A percentile compares a stretch with the other conserved stretches of the same genome.
phyloP scores from a whole-genome alignment of 2,113 vertebrate genomes.

The Phainopepla nitens region DNA sequence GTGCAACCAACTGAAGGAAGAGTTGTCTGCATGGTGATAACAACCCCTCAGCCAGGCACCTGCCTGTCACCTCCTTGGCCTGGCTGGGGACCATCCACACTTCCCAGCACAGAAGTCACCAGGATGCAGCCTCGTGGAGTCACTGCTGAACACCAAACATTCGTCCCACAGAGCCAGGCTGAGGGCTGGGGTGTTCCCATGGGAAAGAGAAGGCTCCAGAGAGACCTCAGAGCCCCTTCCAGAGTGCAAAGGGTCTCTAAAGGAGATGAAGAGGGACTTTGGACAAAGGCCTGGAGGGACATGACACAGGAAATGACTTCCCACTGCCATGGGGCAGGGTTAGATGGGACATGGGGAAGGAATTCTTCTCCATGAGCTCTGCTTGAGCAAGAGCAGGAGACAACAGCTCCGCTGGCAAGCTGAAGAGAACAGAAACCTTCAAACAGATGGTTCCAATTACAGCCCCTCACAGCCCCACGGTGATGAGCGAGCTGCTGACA shows the following conservation, averaged over 20 bases:
- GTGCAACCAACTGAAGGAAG: accelerated
- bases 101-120: accelerated
- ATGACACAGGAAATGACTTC: not conserved
- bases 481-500: not conserved
- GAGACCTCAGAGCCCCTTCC: not conserved
- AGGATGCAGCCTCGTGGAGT: accelerated
- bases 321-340: not conserved
- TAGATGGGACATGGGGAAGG: accelerated
- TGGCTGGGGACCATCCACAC: accelerated
- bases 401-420: not conserved
- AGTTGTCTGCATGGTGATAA: accelerated
- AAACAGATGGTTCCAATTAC: not conserved
- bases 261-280: not conserved
- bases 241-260: not conserved
- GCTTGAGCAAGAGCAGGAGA: not conserved
- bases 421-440: not conserved
- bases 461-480: not conserved
- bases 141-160: accelerated
- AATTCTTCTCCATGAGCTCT: not conserved
- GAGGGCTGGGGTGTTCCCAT: accelerated
- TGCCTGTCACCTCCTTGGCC: not conserved
- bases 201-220: not conserved
- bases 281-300: not conserved
- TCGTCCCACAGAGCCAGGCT: not conserved
- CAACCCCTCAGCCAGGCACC: accelerated